Evolutionary conservation across 2,797 vertebrate genomes (phyloP), one percentile per base, ranked within the genome.

Genomic region (Crossoptilon crossoptilon): DNA sequence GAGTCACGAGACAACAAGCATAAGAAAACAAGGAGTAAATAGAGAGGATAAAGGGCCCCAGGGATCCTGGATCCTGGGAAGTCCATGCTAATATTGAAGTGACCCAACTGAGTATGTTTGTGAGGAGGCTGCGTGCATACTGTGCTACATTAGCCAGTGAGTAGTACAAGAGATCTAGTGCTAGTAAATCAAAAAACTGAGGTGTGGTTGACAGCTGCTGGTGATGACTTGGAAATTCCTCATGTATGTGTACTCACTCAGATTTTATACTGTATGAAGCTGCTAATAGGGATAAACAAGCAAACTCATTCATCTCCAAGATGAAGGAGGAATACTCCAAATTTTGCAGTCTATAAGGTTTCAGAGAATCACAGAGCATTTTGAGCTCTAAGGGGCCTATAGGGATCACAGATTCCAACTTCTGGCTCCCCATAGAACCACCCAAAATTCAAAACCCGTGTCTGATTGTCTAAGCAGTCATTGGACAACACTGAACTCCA

Each of bases 61-160:
- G 63, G 41, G 46, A 26, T 84, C 18, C 39, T 63, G 72, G 69
- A 56, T 23, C 48, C 23, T 49, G 23, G 23, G 48, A 49, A 51
- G 27, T 55, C 53, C 53, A 55, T 55, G 27, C 27, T 55, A 55
- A 55, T 55, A 10, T 51, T 71, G 19, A 23, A 11, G 63, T 48
- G 26, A 19, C 17, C 3, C 0, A 0, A 3, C 3, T 76, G 26
- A 86, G 17, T 60, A 4, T 80, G 26, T 31, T 41, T 74, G 48
- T 80, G 74, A 51, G 21, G 39, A 48, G 18, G 29, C 46, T 66
- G 13, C 27, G 15, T 35, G 6, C 35, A 6, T 75, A 51, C 41
- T 80, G 69, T 39, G 15, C 53, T 67, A 4, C 22, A 7, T 2
- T 29, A n/a, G n/a, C 14, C 29, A 37, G n/a, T 19, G 11, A 73